Conservation (phyloP, 2,113 vertebrate genomes). For the Plestiodon gilberti region DNA sequence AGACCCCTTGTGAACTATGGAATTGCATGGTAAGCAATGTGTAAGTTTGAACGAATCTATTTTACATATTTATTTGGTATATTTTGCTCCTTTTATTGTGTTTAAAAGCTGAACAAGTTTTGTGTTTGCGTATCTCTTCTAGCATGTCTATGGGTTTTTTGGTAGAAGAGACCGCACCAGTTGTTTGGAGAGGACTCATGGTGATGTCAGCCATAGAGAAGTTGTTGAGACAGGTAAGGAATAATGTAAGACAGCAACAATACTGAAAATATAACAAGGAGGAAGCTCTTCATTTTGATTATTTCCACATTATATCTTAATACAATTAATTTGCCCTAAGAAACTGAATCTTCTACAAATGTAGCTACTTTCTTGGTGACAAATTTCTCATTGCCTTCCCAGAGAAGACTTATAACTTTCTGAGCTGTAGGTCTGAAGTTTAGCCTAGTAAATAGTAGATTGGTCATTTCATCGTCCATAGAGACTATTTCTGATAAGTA, state of each 20-base stretch:
- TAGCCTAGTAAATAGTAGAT: background rate
- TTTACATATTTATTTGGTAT: conserved; percentile 49
- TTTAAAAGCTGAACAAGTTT: conserved; percentile 21
- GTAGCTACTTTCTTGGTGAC: background rate
- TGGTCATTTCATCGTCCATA: background rate
- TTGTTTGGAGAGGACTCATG: conserved; percentile 97
- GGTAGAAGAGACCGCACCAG: conserved; percentile 87
- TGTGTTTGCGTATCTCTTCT: conserved; percentile 59
- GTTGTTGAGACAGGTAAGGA: conserved; percentile 89
- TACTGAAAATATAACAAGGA: background rate
- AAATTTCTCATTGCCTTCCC: background rate
- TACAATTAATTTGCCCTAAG: background rate
- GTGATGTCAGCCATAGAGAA: conserved; percentile 97
- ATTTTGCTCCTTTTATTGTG: background rate
- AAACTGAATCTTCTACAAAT: background rate
- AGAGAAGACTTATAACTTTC: background rate
- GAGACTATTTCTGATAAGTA: background rate
- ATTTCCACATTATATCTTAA: background rate
- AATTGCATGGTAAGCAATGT: conserved; percentile 87
- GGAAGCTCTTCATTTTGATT: no score
- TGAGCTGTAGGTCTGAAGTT: background rate
- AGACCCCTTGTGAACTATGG: conserved; percentile 94
- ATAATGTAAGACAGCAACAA: background rate
- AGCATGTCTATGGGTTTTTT: conserved; percentile 99
- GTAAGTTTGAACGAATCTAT: conserved; percentile 49